These are phyloP conservation scores for Amphiprion percula DNA, from an alignment of 2,113 vertebrate species.

Conservation along the genomic window DNA sequence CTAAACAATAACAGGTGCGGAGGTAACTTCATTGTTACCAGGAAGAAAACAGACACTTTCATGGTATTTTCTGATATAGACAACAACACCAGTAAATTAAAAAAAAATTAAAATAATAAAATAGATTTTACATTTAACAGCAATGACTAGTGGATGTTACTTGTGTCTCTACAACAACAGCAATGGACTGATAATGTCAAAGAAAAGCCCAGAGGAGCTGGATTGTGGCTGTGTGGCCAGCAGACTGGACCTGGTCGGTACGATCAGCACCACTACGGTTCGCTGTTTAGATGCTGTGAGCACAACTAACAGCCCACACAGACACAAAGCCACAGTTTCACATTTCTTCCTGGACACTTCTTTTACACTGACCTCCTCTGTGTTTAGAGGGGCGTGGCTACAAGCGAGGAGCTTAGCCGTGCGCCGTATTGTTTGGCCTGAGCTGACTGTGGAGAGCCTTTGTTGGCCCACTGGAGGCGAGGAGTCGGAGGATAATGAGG, in stretches of 20 bases:
- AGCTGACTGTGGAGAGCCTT: constrained; percentile 78
- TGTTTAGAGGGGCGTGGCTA: constrained; percentile 70
- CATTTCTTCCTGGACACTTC: constrained; percentile 43
- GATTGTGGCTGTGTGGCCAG: too few relatives aligned
- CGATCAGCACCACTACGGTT: not conserved
- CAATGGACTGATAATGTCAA: too few relatives aligned
- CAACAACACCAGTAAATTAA: too few relatives aligned
- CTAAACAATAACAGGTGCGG: too few relatives aligned
- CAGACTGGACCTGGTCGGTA: too few relatives aligned
- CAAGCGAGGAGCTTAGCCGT: constrained; percentile 65
- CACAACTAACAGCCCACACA: constrained; percentile 27
- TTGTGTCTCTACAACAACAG: not conserved
- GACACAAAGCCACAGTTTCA: constrained; percentile 67
- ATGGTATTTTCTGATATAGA: too few relatives aligned
- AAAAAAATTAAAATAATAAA: too few relatives aligned
- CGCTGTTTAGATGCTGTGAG: not conserved
- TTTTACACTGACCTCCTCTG: constrained; percentile 41
- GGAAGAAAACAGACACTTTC: too few relatives aligned
- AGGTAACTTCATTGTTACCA: too few relatives aligned
- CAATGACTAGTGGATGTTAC: too few relatives aligned
- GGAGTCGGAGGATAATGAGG: constrained; percentile 68
- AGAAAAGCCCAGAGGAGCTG: too few relatives aligned
- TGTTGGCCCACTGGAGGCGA: constrained; percentile 72
- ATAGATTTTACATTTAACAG: too few relatives aligned
- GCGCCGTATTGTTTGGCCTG: constrained; percentile 78